Conservation (phyloP, 2,113 vertebrate species). For the Corynorhinus townsendii region DNA sequence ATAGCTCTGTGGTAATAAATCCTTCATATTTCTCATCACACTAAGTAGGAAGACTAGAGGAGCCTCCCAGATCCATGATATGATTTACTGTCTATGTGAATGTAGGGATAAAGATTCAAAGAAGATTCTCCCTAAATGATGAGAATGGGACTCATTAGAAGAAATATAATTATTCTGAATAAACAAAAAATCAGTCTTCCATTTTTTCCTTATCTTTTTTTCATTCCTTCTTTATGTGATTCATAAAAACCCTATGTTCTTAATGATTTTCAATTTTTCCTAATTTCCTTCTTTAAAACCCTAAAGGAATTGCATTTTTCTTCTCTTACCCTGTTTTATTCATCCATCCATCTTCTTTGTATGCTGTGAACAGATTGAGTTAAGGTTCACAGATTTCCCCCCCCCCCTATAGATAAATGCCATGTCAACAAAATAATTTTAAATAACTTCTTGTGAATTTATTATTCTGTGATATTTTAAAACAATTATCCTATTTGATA, state of each 20-base stretch:
- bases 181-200: not conserved
- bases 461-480: not conserved
- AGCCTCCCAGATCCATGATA: not conserved
- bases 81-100: not conserved
- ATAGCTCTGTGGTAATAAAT: slow-evolving; percentile 58
- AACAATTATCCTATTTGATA: not conserved
- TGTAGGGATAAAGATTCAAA: not conserved
- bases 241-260: not conserved
- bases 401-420: not conserved
- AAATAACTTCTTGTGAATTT: not conserved
- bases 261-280: not conserved
- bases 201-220: not conserved
- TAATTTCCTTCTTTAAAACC: not conserved
- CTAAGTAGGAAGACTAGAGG: not conserved
- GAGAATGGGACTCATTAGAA: not conserved
- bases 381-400: not conserved
- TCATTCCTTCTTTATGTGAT: slow-evolving; percentile 1
- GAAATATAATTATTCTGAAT: not conserved
- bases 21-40: slow-evolving; percentile 58
- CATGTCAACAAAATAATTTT: not conserved
- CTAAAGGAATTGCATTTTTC: not conserved
- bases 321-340: not conserved
- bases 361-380: not conserved
- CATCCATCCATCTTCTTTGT: not conserved
- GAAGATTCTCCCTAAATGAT: not conserved